These are phyloP conservation scores for Lasiommata megera DNA, from an alignment of 2,888 invertebrate genomes.

Conservation along the genomic window DNA sequence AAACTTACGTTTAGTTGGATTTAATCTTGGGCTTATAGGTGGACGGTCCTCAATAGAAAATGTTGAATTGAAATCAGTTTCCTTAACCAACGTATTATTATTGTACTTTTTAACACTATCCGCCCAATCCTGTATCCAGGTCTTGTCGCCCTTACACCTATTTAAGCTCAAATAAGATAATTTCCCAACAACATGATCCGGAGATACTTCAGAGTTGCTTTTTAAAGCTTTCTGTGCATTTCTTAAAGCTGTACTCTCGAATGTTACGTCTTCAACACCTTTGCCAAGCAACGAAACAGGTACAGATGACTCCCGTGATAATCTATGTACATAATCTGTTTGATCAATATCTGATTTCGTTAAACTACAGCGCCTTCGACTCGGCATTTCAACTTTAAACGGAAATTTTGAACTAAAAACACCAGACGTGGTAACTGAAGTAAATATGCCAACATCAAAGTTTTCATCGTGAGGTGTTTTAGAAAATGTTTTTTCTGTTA, in stretches of 20 bases:
- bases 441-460: conserved; percentile 83
- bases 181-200: conserved; percentile 65
- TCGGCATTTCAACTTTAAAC: conserved; percentile 52
- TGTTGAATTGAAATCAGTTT: conserved; percentile 41
- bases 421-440: conserved; percentile 87
- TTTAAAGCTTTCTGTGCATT: conserved; percentile 62
- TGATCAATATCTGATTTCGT: conserved; percentile 87
- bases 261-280: conserved; percentile 50
- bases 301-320: conserved; percentile 68
- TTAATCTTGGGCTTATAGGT: conserved; percentile 66
- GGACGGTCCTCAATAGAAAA: conserved; percentile 57
- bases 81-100: conserved; percentile 56
- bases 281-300: conserved; percentile 65
- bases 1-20: conserved; percentile 64
- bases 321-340: conserved; percentile 79
- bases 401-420: conserved; percentile 81
- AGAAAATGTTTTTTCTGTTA: conserved; percentile 78
- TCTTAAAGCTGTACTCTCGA: conserved; percentile 66
- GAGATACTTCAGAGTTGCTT: conserved; percentile 53
- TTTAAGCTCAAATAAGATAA: conserved; percentile 73
- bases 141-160: conserved; percentile 75
- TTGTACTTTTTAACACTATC: conserved; percentile 81
- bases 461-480: conserved; percentile 74
- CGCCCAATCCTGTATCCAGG: conserved; percentile 85
- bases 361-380: conserved; percentile 78